Conservation (phyloP, 2,888 invertebrate species). For the Nephrocerus scutellatus region DNA sequence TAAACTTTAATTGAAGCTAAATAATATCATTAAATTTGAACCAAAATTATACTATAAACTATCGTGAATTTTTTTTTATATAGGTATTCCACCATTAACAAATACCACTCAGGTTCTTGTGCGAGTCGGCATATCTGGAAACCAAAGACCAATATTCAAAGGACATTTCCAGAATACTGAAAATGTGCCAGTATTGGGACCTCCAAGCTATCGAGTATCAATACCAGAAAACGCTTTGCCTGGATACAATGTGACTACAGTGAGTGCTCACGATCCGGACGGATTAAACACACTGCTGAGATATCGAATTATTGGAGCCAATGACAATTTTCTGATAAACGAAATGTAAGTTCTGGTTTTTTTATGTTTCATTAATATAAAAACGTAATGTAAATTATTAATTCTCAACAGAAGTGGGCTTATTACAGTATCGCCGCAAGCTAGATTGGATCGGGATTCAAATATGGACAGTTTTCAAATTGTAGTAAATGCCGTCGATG, state of each 20-base stretch:
- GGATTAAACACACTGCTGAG: slow-evolving; percentile 62
- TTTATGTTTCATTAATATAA: background rate
- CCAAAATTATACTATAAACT: too few species aligned
- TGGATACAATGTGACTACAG: slow-evolving; percentile 62
- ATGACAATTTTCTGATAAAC: slow-evolving; percentile 71
- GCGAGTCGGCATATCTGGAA: slow-evolving; percentile 72
- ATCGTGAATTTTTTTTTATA: slow-evolving; percentile 9
- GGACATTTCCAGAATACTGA: slow-evolving; percentile 60
- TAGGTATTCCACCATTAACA: slow-evolving; percentile 57
- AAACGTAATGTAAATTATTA: background rate
- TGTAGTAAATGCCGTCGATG: slow-evolving; percentile 67
- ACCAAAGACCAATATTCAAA: slow-evolving; percentile 71
- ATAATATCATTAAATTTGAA: too few species aligned
- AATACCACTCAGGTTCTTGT: slow-evolving; percentile 62
- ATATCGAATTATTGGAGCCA: slow-evolving; percentile 68
- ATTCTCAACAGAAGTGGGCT: slow-evolving; percentile 54
- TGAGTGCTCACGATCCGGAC: slow-evolving; percentile 72
- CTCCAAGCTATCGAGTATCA: slow-evolving; percentile 64
- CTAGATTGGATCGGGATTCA: slow-evolving; percentile 62
- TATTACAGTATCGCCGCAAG: slow-evolving; percentile 65
- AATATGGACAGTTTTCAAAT: slow-evolving; percentile 64
- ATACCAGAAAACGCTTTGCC: slow-evolving; percentile 63
- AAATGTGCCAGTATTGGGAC: slow-evolving; percentile 54
- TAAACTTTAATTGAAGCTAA: too few species aligned
- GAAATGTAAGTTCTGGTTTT: slow-evolving; percentile 52